phyloP scores from a whole-genome alignment of 2,797 vertebrate species.

The Emys orbicularis region DNA sequence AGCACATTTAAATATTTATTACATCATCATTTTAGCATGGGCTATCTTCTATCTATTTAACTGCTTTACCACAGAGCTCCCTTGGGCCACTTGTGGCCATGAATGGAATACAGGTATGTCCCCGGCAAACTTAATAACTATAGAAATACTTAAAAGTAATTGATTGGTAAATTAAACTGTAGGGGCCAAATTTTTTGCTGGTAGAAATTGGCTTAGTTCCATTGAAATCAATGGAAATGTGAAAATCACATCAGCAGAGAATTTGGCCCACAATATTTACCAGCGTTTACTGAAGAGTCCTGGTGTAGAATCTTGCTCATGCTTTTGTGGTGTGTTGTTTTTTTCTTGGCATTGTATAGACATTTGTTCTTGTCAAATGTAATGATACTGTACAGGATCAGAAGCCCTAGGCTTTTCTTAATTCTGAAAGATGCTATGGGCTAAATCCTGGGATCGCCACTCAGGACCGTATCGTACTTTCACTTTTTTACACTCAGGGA shows the following conservation, averaged over 20 bases:
- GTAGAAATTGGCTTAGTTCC: neutral
- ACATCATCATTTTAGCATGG: slow-evolving; percentile 97
- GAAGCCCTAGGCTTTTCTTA: neutral
- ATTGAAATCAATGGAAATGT: neutral
- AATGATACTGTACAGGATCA: neutral
- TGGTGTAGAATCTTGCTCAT: neutral
- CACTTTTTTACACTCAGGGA: slow-evolving; percentile 3
- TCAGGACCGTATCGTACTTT: slow-evolving; percentile 40
- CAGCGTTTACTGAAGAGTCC: neutral
- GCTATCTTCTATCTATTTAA: slow-evolving; percentile 99
- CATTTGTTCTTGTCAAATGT: neutral
- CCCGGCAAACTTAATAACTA: neutral
- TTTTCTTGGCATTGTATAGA: neutral
- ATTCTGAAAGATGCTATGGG: slow-evolving; percentile 4
- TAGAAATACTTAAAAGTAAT: neutral
- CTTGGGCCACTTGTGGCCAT: slow-evolving; percentile 98
- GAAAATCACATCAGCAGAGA: neutral
- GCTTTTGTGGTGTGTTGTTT: neutral
- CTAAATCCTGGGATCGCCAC: slow-evolving; percentile 23
- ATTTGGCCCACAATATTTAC: neutral
- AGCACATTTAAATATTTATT: slow-evolving; percentile 97
- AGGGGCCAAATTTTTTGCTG: neutral
- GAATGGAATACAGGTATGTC: slow-evolving; percentile 97
- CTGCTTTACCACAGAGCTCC: slow-evolving; percentile 97
- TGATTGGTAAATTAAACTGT: neutral